A percentile compares a stretch with the other conserved stretches of the same genome.
These are phyloP conservation scores for Emydocephalus ijimae DNA, from an alignment of 2,113 vertebrate genomes.

Conservation along the genomic window DNA sequence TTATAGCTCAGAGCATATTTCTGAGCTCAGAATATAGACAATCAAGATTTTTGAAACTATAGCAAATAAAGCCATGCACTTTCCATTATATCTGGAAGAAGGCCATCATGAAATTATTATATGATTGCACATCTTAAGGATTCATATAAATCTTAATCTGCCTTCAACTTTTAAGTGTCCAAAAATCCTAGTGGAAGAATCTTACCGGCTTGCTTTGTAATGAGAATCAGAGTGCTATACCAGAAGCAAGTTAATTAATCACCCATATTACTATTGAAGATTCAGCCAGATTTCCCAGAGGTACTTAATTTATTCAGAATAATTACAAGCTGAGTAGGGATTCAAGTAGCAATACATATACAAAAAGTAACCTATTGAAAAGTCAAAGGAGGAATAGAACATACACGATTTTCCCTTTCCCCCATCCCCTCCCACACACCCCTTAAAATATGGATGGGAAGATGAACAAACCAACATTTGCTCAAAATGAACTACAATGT, in stretches of 20 bases:
- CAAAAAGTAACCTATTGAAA: neutral
- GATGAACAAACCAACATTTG: neutral
- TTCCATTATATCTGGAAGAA: neutral
- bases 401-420: neutral
- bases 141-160: neutral
- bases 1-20: neutral
- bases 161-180: neutral
- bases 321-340: neutral
- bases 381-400: neutral
- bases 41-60: conserved; percentile 2
- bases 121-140: neutral
- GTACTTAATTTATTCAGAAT: neutral
- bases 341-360: neutral
- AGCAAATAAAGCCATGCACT: conserved; percentile 3
- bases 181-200: neutral
- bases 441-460: neutral
- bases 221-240: neutral
- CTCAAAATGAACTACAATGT: neutral
- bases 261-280: neutral
- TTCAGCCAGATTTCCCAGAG: neutral
- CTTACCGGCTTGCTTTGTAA: neutral
- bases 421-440: neutral
- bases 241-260: neutral
- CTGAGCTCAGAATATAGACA: neutral
- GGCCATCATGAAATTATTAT: neutral